Base-by-base conservation (phyloP, 2,797 vertebrate species). In the Cercopithecus neglectus region DNA sequence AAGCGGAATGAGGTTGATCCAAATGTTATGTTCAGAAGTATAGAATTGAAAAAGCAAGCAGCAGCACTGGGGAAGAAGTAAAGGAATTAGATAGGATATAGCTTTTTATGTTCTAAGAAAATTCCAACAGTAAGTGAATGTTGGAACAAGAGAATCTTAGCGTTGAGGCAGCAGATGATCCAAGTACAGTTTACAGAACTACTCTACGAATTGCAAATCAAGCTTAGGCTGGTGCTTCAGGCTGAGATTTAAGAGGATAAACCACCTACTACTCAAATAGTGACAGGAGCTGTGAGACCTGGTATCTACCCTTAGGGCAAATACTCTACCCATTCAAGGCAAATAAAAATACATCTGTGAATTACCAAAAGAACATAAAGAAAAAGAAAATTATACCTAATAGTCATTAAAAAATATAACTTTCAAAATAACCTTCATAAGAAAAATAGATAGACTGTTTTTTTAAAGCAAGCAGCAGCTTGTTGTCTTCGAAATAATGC, bases 401-500 rank as follows among this genome's bases (percentile, higher is more conserved):
- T 90, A 88, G 80, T 91, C 88, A 96, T 24, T 89, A 70, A 83
- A 94, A 91, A 67, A 64, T 91, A 67, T 55, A 95, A 93, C 91
- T 95, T 91, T 94, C 89, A 91, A 83, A 91, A 98, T 88, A 96
- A 94, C 26, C 85, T 96, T 96, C 57, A 82, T 48, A 93, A 88
- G 81, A 89, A 96, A 96, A 98, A 96, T 94, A 96, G 76, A 94
- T 84, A 50, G 30, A 44, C 57, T 81, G 57, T 84, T 85, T 89
- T 85, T 75, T 55, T 53, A 36, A 61, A 95, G 81, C 82, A 93
- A 96, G 89, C 83, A 96, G 92, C 89, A 97, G 95, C 96, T 95
- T 98, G 91, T 97, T 98, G 94, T 96, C 95, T 92, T 97, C 84
- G 91, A 97, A 98, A 96, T 96, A 97, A 97, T 96, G 72, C 94